These are phyloP conservation scores for Drosophila insularis DNA, from an alignment of 1,140 invertebrate genomes.

Conservation along the genomic window DNA sequence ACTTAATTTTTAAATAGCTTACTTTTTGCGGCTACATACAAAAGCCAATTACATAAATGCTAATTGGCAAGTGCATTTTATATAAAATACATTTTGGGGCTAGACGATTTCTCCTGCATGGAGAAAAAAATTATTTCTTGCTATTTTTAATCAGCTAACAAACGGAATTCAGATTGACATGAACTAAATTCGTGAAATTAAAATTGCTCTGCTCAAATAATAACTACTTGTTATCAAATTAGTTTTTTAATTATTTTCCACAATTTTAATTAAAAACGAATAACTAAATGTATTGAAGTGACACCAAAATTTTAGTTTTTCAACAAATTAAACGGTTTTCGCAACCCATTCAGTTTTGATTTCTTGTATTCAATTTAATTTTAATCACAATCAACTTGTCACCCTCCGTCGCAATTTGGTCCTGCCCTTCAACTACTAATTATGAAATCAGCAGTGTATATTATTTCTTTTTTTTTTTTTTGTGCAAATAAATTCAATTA, in stretches of 20 bases:
- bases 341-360: neutral
- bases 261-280: too few species aligned
- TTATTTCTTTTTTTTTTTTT: neutral
- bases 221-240: too few species aligned
- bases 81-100: too few species aligned
- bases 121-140: too few species aligned
- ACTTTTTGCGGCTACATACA: neutral
- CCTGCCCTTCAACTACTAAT: slow-evolving; percentile 17
- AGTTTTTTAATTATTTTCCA: too few species aligned
- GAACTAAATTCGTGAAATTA: too few species aligned
- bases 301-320: neutral
- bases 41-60: too few species aligned
- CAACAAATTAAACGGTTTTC: neutral
- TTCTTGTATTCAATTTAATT: neutral
- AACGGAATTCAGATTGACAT: too few species aligned
- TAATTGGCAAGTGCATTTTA: too few species aligned
- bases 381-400: neutral
- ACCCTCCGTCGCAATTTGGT: neutral
- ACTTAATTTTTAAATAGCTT: neutral
- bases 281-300: neutral
- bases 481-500: slow-evolving; percentile 65
- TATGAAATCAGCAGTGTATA: slow-evolving; percentile 38
- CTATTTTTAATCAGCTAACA: too few species aligned
- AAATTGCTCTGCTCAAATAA: too few species aligned
- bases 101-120: too few species aligned